phyloP scores from a whole-genome alignment of 2,113 vertebrate species.

The Perca schrenkii region DNA sequence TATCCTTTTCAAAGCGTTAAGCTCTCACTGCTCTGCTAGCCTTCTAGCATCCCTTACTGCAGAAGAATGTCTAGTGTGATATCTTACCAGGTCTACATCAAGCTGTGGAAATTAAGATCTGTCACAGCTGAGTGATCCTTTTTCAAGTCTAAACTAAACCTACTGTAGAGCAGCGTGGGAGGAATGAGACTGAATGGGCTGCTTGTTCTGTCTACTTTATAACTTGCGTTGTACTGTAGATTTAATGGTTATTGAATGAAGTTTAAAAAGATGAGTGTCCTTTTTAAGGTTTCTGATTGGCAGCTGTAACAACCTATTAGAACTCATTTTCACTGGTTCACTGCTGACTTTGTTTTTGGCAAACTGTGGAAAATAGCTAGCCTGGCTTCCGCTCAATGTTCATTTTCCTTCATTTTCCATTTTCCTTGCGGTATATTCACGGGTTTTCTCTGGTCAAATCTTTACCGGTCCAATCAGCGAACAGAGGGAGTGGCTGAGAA shows the following conservation, averaged over 20 bases:
- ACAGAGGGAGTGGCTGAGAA: no score
- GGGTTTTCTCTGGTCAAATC: no score
- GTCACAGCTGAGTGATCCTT: slow-evolving; percentile 7
- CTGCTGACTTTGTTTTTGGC: not conserved
- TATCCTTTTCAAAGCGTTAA: not conserved
- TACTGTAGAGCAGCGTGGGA: not conserved
- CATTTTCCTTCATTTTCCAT: no score
- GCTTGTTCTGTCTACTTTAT: not conserved
- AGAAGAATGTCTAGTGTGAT: not conserved
- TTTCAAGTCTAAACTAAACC: not conserved
- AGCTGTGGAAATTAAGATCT: slow-evolving; percentile 16
- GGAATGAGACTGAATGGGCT: not conserved
- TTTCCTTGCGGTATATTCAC: no score
- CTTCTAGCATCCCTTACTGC: not conserved
- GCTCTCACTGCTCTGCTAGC: not conserved
- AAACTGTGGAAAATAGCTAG: no score
- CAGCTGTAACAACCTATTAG: not conserved
- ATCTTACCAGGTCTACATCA: not conserved
- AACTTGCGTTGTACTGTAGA: not conserved
- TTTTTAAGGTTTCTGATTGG: not conserved
- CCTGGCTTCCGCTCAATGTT: no score
- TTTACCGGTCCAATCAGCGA: no score
- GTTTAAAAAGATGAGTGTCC: not conserved
- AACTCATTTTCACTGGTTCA: not conserved
- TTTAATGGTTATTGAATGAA: not conserved